A percentile compares a stretch with the other conserved stretches of the same genome.
Conservation (phyloP, 2,888 invertebrate species). For the Peribatodes rhomboidaria region DNA sequence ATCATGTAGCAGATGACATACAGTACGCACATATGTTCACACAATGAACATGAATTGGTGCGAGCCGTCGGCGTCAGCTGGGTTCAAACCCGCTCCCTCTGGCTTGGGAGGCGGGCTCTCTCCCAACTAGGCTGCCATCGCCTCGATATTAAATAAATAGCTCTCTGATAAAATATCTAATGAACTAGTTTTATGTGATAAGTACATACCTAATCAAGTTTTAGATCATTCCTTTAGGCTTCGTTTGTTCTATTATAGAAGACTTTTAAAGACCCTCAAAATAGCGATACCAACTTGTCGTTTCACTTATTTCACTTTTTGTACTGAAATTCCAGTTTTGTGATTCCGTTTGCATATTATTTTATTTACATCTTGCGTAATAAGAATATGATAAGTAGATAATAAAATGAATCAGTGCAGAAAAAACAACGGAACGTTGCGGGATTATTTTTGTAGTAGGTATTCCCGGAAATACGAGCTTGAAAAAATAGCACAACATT, state of each 20-base stretch:
- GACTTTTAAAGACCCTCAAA: neutral
- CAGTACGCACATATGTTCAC: no score
- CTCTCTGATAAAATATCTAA: no score
- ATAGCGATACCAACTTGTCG: neutral
- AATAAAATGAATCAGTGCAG: constrained; percentile 25
- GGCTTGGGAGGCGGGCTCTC: no score
- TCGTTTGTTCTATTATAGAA: neutral
- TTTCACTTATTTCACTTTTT: neutral
- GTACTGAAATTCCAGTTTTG: neutral
- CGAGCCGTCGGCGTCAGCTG: no score
- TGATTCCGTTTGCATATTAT: neutral
- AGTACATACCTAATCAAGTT: neutral
- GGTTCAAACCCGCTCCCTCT: no score
- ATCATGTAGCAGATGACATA: no score
- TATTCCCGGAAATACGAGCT: constrained; percentile 9
- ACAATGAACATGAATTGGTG: no score
- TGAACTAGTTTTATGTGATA: neutral
- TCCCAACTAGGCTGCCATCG: no score
- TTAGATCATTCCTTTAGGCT: neutral
- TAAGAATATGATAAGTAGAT: constrained; percentile 8
- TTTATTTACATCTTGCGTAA: no score
- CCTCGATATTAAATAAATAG: no score
- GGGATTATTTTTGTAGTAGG: constrained; percentile 4
- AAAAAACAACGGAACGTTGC: neutral
- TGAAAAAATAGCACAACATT: constrained; percentile 9